Base-by-base conservation (phyloP, 1,140 invertebrate genomes). In the Branchinecta lindahli region DNA sequence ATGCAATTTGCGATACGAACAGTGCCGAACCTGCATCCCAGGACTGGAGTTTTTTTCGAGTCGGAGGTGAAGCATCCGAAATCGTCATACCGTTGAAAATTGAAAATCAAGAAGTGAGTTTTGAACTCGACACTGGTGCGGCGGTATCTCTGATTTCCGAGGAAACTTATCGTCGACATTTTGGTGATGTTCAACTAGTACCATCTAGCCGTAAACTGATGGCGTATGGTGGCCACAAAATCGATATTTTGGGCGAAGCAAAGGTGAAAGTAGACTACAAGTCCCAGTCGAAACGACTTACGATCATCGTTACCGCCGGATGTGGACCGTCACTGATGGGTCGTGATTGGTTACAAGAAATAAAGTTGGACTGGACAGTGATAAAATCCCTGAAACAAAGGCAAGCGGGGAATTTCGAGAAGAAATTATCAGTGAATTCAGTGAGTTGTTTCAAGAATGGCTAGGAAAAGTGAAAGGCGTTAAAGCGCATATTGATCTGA, bases 71-170 rank as follows among this genome's bases (percentile, higher is more conserved):
- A 20, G 12, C 52, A 1, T 1, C 52, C 12, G 52, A 61, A 61
- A 61, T 61, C 18, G 18, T 69, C 15, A 12, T 61, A n/a, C 18
- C 20, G 7, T 20, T 69, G 66, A 66, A 12, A 18, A 33, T 71
- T 21, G 66, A 52, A 69, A 18, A 44, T 10, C 47, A 7, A 33
- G 61, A 70, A n/a, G 20, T 69, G 8, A 10, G 5, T 12, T 33
- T 71, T 20, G 67, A 71, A 47, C 18, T 71, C 8, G 70, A 71
- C 46, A 71, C 70, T 15, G 70, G 66, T 8, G 66, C 70, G 44
- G 66, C 33, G 44, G 68, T 70, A 15, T 69, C 66, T 7, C 18
- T 69, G 20, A 45, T 71, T 46, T 68, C 70, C 44, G 67, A 46
- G 44, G 47, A 68, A n/a, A 44, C 12, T 9, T 71, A 6, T 20